phyloP scores from a whole-genome alignment of 2,888 invertebrate species.

The Eristalis tenax region DNA sequence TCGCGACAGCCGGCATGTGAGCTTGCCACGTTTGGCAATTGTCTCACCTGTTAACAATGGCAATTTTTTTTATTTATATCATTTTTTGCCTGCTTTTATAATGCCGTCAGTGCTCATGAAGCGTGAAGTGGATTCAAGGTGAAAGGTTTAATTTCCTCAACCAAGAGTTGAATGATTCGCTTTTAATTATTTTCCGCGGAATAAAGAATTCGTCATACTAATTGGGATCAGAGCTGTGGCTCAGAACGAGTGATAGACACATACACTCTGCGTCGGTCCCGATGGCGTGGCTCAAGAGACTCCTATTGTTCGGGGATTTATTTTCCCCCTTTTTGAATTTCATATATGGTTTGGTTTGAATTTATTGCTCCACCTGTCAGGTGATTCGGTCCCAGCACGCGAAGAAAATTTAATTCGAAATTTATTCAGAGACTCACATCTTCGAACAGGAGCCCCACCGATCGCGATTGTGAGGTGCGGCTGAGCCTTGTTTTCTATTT shows the following conservation, averaged over 20 bases:
- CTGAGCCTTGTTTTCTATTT: neutral
- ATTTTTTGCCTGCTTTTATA: slow-evolving; percentile 2
- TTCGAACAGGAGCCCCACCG: neutral
- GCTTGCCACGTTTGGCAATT: slow-evolving; percentile 57
- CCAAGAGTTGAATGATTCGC: slow-evolving; percentile 52
- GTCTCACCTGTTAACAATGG: slow-evolving; percentile 52
- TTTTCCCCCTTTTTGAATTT: slow-evolving; percentile 2
- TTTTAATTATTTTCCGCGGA: slow-evolving; percentile 25
- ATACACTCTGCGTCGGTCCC: neutral
- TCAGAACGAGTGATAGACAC: neutral
- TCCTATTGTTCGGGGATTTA: slow-evolving; percentile 37
- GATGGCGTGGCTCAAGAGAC: neutral
- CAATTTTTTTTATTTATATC: neutral
- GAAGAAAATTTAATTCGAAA: slow-evolving; percentile 48
- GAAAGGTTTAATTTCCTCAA: slow-evolving; percentile 61
- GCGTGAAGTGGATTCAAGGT: slow-evolving; percentile 71
- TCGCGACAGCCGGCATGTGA: slow-evolving; percentile 27
- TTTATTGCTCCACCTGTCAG: slow-evolving; percentile 45
- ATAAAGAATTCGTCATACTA: slow-evolving; percentile 28
- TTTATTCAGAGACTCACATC: slow-evolving; percentile 51
- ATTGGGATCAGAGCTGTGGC: slow-evolving; percentile 33
- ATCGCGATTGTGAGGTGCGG: no score
- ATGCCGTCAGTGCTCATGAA: slow-evolving; percentile 58
- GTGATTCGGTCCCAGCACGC: slow-evolving; percentile 54
- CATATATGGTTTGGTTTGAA: slow-evolving; percentile 35